Percentiles rank a stretch among this genome's conserved stretches.
Evolutionary conservation across 2,113 vertebrate species (phyloP).

Genomic region (Gracilinanus agilis): DNA sequence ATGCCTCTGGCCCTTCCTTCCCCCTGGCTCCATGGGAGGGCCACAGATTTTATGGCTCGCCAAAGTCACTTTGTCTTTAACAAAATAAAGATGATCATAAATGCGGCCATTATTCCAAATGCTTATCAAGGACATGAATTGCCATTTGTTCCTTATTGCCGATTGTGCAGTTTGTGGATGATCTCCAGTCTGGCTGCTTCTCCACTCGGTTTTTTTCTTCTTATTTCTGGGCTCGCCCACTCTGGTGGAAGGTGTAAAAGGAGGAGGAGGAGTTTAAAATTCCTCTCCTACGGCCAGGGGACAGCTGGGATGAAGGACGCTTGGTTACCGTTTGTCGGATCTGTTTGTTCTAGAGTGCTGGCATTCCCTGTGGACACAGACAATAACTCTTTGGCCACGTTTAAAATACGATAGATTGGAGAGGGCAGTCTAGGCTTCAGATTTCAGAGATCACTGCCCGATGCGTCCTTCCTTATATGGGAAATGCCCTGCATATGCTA

Average conservation of each 20-base stretch:
- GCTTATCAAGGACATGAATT: not conserved
- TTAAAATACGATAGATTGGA: too few species aligned
- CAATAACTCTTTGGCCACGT: too few species aligned
- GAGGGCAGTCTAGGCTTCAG: too few species aligned
- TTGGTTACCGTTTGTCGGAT: not conserved
- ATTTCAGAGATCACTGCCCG: not conserved
- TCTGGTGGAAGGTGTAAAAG: not conserved
- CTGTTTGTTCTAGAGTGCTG: too few species aligned
- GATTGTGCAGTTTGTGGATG: not conserved
- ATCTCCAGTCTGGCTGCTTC: not conserved
- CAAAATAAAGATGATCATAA: not conserved
- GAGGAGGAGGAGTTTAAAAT: not conserved
- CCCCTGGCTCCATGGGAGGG: too few species aligned
- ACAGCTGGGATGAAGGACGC: not conserved
- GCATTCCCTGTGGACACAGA: too few species aligned
- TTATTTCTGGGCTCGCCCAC: not conserved
- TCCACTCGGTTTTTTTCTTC: not conserved
- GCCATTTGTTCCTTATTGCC: not conserved
- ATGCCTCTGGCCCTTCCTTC: too few species aligned
- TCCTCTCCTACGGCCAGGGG: not conserved
- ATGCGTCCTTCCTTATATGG: not conserved
- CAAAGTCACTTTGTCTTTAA: not conserved
- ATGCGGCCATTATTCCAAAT: not conserved
- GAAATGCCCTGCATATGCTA: not conserved
- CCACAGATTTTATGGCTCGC: too few species aligned